phyloP scores from a whole-genome alignment of 2,113 vertebrate species.

The Sitta europaea region DNA sequence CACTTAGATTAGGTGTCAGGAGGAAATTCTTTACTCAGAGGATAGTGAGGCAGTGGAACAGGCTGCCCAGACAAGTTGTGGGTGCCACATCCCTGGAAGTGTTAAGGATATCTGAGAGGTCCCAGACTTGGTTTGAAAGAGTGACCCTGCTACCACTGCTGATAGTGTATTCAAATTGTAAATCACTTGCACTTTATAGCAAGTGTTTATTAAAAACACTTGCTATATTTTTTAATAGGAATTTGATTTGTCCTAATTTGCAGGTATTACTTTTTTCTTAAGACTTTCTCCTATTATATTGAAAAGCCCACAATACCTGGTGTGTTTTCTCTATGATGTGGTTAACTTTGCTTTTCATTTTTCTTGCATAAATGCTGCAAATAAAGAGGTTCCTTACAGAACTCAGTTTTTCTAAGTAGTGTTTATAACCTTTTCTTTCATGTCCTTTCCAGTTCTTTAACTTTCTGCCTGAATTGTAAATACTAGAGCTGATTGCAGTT shows the following conservation, averaged over 20 bases:
- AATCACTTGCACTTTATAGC: too few species aligned
- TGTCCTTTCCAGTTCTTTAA: neutral
- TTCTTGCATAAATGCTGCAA: neutral
- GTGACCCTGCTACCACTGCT: neutral
- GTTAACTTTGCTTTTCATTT: neutral
- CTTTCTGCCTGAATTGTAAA: neutral
- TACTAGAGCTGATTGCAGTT: neutral
- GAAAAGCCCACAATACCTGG: neutral
- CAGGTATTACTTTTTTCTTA: neutral
- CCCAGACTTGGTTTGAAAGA: neutral
- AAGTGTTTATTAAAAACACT: neutral
- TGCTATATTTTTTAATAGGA: neutral
- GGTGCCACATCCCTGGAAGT: neutral
- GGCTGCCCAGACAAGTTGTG: neutral
- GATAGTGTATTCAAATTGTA: neutral
- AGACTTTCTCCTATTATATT: neutral
- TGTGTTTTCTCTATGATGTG: neutral
- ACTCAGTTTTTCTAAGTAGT: neutral
- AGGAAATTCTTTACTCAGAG: neutral
- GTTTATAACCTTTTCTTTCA: neutral
- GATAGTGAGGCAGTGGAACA: neutral
- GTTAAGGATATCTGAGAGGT: neutral
- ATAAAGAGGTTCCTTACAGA: neutral
- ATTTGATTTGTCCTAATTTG: neutral
- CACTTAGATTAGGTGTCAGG: neutral